Percentiles rank a stretch among this genome's conserved stretches.
Conservation (phyloP, 37 sponge, comb jelly and placozoan species). For the Sycon ciliatum region DNA sequence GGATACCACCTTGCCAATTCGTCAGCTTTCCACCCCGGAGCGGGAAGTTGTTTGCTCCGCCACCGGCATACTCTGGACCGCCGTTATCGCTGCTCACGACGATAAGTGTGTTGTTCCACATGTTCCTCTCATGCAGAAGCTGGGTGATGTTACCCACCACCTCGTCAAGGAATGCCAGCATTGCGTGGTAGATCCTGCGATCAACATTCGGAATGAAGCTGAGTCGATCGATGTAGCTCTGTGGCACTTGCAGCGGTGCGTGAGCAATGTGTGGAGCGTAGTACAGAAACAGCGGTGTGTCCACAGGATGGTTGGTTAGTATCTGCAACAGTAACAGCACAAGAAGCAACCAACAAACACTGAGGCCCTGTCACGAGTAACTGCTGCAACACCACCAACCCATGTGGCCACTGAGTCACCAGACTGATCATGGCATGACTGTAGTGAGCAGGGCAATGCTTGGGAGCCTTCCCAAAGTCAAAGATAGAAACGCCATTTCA, state of each 20-base stretch:
- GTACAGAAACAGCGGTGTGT: constrained; percentile 26
- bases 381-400: too few relatives aligned
- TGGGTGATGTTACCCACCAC: constrained; percentile 15
- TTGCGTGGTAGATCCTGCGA: constrained; percentile 38
- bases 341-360: too few relatives aligned
- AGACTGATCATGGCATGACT: too few relatives aligned
- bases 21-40: constrained; percentile 24
- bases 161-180: constrained; percentile 26
- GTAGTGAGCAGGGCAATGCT: too few relatives aligned
- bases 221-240: constrained; percentile 14
- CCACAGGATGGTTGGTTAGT: not conserved
- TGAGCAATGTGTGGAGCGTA: constrained; percentile 31
- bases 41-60: constrained; percentile 35
- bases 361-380: too few relatives aligned
- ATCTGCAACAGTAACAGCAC: too few relatives aligned
- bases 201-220: constrained; percentile 25
- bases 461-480: too few relatives aligned
- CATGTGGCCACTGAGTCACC: too few relatives aligned
- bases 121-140: not conserved
- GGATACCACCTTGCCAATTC: constrained; percentile 26
- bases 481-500: too few relatives aligned
- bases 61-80: constrained; percentile 27
- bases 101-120: constrained; percentile 28
- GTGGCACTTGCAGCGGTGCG: constrained; percentile 5
- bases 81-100: constrained; percentile 31